Base-by-base conservation (phyloP, 2,113 vertebrate genomes). In the Campylomormyrus numenius region DNA sequence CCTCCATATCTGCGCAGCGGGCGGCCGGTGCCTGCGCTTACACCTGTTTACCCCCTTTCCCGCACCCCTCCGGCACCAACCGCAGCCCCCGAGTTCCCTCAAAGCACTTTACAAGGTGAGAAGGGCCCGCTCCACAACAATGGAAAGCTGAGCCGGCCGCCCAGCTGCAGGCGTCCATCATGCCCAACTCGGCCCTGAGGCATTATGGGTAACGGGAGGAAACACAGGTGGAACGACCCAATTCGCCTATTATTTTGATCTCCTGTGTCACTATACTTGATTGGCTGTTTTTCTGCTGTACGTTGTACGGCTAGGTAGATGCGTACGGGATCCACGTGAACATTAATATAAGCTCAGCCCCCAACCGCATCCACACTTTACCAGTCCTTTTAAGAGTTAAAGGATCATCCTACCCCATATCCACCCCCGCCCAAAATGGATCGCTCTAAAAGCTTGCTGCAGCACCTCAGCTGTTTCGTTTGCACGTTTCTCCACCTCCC, bases 151-250 rank as follows among this genome's bases (percentile, higher is more conserved):
- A 96, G 94, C 93, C 83, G 91, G 91, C 46, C 42, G 45, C 92
- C 95, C 95, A 96, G 95, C 95, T 96, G 95, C 90, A 95, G 92
- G 93, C 93, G 94, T 96, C 94, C 93, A 93, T 96, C 95, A 95
- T 93, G 89, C 92, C 92, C 91, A 89, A 91, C 94, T 96, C 94
- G 94, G 94, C 95, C 95, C 85, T 88, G 53, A 90, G 93, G 94
- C 94, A 94, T 94, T 93, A 91, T 92, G 93, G 94, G 94, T 95
- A 96, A 95, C 92, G 93, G 94, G 93, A 91, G 91, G 92, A 91
- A 91, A 92, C 90, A 91, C 92, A 89, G 91, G 90, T 91, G 92
- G 93, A 91, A 92, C 92, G 91, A 86, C 93, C 92, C 83, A 13
- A 91, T 94, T 94, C 93, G 93, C 49, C 88, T 58, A 27, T 58